A percentile compares a stretch with the other conserved stretches of the same genome.
These are phyloP conservation scores for Anabas testudineus DNA, from an alignment of 2,797 vertebrate genomes.

Conservation along the genomic window DNA sequence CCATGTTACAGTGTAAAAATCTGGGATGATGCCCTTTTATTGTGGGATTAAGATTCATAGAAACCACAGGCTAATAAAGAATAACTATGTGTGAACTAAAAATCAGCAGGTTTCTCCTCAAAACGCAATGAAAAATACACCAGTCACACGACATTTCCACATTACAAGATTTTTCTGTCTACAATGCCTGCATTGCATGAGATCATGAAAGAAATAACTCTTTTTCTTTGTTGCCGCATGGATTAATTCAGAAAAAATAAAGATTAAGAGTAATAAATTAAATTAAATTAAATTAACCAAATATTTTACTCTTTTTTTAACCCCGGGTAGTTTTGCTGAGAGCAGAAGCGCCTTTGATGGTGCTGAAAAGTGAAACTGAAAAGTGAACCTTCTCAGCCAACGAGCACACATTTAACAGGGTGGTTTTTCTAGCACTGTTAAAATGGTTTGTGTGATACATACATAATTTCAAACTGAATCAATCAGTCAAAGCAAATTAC, in stretches of 20 bases:
- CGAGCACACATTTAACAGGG: slow-evolving; percentile 11
- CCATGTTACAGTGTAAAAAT: slow-evolving; percentile 45
- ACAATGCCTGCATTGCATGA: slow-evolving; percentile 16
- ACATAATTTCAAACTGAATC: slow-evolving; percentile 53
- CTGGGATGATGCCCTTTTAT: slow-evolving; percentile 23
- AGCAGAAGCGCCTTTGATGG: slow-evolving; percentile 4
- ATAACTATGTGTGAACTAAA: slow-evolving; percentile 35
- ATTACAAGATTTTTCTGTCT: slow-evolving; percentile 17
- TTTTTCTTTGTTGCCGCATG: neutral
- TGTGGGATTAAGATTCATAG: slow-evolving; percentile 39
- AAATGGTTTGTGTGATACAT: slow-evolving; percentile 37
- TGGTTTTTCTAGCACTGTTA: slow-evolving; percentile 25
- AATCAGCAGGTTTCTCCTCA: slow-evolving; percentile 24
- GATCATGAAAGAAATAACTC: neutral
- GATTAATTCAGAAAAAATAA: too few relatives aligned
- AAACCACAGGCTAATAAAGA: slow-evolving; percentile 37
- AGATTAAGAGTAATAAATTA: too few relatives aligned
- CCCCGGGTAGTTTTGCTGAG: neutral
- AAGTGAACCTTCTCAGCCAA: neutral
- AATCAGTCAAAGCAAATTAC: slow-evolving; percentile 46
- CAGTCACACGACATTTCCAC: slow-evolving; percentile 22
- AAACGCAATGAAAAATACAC: neutral
- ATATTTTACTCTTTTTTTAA: neutral
- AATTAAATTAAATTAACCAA: too few relatives aligned
- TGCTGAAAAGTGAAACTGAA: slow-evolving; percentile 21